Base-by-base conservation (phyloP, 2,888 invertebrate genomes). In the Limnephilus marmoratus region DNA sequence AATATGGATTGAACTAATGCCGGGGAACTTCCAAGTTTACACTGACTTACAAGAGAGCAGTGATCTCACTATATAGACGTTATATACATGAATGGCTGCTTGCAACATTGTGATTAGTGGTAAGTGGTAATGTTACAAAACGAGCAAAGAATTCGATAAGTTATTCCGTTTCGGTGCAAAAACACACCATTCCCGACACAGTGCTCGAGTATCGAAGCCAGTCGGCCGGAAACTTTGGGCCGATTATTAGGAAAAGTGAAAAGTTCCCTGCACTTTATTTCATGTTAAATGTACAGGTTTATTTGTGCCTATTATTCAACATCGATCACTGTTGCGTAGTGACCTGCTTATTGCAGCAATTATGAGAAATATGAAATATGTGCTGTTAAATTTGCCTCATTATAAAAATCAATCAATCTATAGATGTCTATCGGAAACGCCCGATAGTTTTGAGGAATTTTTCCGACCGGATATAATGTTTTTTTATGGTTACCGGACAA, bases 211-310 rank as follows among this genome's bases (percentile, higher is more conserved):
- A 18, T 1, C 68, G 68, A 41, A 91, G 81, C 24, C 93, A 91
- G 34, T 93, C 92, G 92, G 85, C 91, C 93, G 93, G 91, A 92
- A 93, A 93, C 68, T 93, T 93, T 93, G 93, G 80, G 90, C 91
- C 82, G 92, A 91, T 92, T 93, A 87, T 90, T 92, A 31, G 83
- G 88, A 90, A 93, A 91, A 92, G 89, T 68, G 89, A 80, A 91
- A 91, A 91, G 89, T 87, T 68, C 90, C 53, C 90, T 85, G 90
- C 90, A 34, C 37, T 90, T 90, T 90, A 81, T 24, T 80, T 89
- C 89, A 37, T 82, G 89, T 41, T 45, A n/a, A 37, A 45, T 24
- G 34, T 80, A 80, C 88, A 89, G 80, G 88, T 89, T 88, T 86
- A 45, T 86, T 29, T 34, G 85, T 41, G 80, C 80, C 80, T 31